Conservation (phyloP, 2,113 vertebrate genomes). For the Lagopus leucura region DNA sequence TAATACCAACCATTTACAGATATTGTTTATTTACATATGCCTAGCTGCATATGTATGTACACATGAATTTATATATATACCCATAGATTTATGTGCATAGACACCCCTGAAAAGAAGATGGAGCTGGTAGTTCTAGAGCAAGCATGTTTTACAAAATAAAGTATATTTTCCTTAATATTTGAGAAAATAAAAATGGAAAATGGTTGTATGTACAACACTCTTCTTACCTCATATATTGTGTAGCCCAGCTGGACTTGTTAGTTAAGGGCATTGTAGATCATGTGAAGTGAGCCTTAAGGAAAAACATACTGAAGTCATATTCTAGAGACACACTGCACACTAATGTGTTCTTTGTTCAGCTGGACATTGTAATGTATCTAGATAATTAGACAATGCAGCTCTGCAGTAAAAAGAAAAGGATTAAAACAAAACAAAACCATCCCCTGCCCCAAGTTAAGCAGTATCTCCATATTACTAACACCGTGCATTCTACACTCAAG, state of each 20-base stretch:
- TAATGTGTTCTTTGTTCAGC: background rate
- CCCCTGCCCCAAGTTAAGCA: background rate
- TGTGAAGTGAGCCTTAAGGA: background rate
- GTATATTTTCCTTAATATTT: background rate
- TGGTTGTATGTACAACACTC: background rate
- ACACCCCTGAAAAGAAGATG: background rate
- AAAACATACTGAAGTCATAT: conserved; percentile 8
- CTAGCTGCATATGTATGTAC: background rate
- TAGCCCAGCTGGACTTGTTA: background rate
- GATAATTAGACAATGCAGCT: background rate
- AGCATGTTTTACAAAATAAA: background rate
- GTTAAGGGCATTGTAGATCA: background rate
- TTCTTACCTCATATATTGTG: background rate
- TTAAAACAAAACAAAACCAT: background rate
- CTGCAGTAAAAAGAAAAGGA: background rate
- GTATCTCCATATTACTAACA: background rate
- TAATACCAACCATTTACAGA: conserved; percentile 27
- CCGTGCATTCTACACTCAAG: background rate
- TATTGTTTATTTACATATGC: background rate
- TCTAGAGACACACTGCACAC: background rate
- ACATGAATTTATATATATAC: background rate
- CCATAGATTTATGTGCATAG: background rate
- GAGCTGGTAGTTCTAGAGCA: background rate
- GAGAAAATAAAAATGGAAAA: background rate
- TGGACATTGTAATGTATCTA: background rate